Base-by-base conservation (phyloP, 2,113 vertebrate genomes). In the Sus scrofa region DNA sequence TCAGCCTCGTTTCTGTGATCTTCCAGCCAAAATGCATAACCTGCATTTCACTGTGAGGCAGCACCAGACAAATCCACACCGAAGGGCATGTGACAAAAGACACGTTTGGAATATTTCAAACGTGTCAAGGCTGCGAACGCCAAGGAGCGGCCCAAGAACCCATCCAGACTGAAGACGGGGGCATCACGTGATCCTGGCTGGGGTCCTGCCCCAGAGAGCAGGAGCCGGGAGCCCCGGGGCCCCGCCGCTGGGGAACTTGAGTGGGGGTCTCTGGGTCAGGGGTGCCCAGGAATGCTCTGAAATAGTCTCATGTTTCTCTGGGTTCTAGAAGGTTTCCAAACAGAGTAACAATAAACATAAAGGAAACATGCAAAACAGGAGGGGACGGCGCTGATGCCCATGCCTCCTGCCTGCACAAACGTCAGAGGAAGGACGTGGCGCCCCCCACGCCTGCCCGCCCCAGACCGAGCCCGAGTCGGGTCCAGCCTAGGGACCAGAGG, bases 331-430 rank as follows among this genome's bases (percentile, higher is more conserved):
- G 6, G 9, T n/a, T 95, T 78, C 63, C 14, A 68, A 63, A 22
- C 37, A 6, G 70, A 39, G 44, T 11, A 20, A 34, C 30, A 13
- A 52, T 24, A n/a, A 56, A 74, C 2, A 1, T 13, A 13, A 24
- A 37, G 30, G 22, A 32, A 67, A 73, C 74, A 32, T 65, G 60
- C 37, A 13, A 13, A 52, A 24, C 20, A 15, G 3, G 52, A 13
- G 5, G n/a, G 2, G 12, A 1, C 0, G 18, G 10, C 12, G 34
- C 5, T 10, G 67, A 67, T 74, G 1, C 2, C 2, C 11, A 15
- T 1, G 7, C 24, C 68, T 16, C 22, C 60, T 19, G 58, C 22
- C 9, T 0, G 0, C 15, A 7, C 5, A 22, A 2, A 1, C 0
- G 52, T 22, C 75, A 7, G 12, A 13, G 50, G 77, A 52, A 37